phyloP scores from a whole-genome alignment of 2,888 invertebrate species.

The Latrodectus hesperus region DNA sequence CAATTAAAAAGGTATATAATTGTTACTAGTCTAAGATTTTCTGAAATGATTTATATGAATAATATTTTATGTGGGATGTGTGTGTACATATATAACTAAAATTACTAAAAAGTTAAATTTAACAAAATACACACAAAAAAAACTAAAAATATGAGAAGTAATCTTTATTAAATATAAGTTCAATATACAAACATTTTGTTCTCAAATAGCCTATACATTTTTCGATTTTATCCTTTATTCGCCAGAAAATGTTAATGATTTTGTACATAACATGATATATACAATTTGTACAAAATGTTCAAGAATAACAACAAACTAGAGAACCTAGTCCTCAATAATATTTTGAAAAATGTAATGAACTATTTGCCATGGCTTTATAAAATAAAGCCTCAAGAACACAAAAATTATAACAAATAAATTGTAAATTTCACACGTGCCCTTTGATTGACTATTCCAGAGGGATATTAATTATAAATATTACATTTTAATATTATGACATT shows the following conservation, averaged over 20 bases:
- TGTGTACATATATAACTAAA: not conserved
- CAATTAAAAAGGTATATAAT: too few species aligned
- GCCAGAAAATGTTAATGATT: slow-evolving; percentile 14
- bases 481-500: too few species aligned
- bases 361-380: too few species aligned
- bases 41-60: too few species aligned
- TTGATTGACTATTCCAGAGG: too few species aligned
- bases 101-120: not conserved
- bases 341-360: too few species aligned
- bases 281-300: slow-evolving; percentile 1
- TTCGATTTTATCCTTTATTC: slow-evolving; percentile 8
- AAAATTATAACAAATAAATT: too few species aligned
- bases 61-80: not conserved
- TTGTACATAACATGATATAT: slow-evolving; percentile 51
- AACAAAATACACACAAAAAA: not conserved
- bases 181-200: slow-evolving; percentile 62
- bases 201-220: slow-evolving; percentile 50
- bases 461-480: too few species aligned
- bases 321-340: too few species aligned
- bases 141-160: slow-evolving; percentile 8
- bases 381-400: too few species aligned
- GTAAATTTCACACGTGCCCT: too few species aligned
- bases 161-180: slow-evolving; percentile 57
- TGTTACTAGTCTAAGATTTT: too few species aligned
- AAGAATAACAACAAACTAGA: not conserved